These are phyloP conservation scores for Gymnorhina tibicen DNA, from an alignment of 2,113 vertebrate species.

Conservation along the genomic window DNA sequence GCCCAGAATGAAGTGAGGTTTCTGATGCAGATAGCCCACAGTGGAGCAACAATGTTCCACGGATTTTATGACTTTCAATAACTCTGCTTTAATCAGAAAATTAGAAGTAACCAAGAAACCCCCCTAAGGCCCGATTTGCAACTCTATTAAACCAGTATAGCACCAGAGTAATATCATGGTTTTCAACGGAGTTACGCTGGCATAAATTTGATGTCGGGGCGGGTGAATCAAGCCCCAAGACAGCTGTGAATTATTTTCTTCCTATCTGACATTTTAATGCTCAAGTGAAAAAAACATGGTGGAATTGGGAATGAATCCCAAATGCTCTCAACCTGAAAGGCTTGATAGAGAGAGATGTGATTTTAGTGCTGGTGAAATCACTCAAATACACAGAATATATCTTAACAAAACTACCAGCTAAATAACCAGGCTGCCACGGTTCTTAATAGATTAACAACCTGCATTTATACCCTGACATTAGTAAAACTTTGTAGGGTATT, in stretches of 20 bases:
- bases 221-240: neutral
- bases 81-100: constrained; percentile 52
- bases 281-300: neutral
- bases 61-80: constrained; percentile 46
- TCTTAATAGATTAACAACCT: neutral
- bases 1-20: neutral
- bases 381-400: neutral
- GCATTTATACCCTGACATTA: neutral
- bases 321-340: neutral
- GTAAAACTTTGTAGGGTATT: neutral
- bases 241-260: neutral
- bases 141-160: neutral
- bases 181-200: neutral
- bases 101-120: constrained; percentile 10
- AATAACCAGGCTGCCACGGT: neutral
- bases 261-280: neutral
- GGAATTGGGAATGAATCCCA: neutral
- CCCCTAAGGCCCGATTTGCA: neutral
- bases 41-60: constrained; percentile 1
- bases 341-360: neutral
- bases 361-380: neutral
- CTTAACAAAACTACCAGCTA: neutral
- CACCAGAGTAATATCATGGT: neutral
- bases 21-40: constrained; percentile 3
- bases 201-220: neutral